Percentiles rank a stretch among this genome's conserved stretches.
Conservation (phyloP, 2,113 vertebrate genomes). For the Microcebus murinus region DNA sequence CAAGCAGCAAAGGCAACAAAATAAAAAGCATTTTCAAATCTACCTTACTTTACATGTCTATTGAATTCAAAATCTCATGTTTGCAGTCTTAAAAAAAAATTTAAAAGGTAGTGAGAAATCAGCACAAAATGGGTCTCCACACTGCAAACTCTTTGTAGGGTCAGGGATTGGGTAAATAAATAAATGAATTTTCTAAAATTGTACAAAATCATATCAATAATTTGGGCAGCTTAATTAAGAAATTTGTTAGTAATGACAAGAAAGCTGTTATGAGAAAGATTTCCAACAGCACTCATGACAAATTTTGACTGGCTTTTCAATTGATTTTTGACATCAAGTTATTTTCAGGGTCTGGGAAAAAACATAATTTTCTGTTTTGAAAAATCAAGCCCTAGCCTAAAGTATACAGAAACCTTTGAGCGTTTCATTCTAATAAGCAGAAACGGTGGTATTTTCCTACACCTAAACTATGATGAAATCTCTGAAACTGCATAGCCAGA, state of each 20-base stretch:
- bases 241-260: constrained; percentile 8
- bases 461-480: constrained; percentile 63
- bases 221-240: constrained; percentile 29
- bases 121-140: background rate
- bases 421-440: constrained; percentile 52
- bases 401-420: constrained; percentile 50
- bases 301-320: constrained; percentile 29
- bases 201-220: background rate
- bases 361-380: background rate
- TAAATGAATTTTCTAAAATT: constrained; percentile 35
- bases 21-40: background rate
- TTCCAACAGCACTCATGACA: background rate
- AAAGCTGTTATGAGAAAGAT: background rate
- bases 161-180: background rate
- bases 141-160: background rate
- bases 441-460: constrained; percentile 69
- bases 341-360: background rate
- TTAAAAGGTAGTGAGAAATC: background rate
- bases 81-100: background rate
- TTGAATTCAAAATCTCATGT: background rate
- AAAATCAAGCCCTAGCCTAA: constrained; percentile 54
- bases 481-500: constrained; percentile 53
- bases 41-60: background rate
- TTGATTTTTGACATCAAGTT: constrained; percentile 50
- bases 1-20: background rate